Evolutionary conservation across 2,888 invertebrate genomes (phyloP).

Genomic region (Eupsilia transversa): DNA sequence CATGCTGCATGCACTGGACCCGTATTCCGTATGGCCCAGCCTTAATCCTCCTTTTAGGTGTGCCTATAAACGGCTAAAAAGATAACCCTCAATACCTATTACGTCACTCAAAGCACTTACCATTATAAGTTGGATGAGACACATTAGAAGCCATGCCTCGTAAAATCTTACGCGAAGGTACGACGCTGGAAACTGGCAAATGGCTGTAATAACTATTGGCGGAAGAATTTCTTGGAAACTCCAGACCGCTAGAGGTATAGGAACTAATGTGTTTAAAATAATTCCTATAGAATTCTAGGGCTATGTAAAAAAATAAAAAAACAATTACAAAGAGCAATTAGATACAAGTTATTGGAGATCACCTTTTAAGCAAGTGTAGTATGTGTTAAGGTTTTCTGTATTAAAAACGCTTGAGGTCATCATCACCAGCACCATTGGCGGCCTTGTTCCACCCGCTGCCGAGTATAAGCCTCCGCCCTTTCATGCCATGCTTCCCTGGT

Average conservation of each 20-base stretch:
- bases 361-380: no score
- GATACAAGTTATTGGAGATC: no score
- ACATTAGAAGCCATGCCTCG: conserved; percentile 37
- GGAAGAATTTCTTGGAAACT: conserved; percentile 28
- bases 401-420: background rate
- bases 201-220: conserved; percentile 52
- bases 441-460: background rate
- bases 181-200: conserved; percentile 15
- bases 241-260: conserved; percentile 3
- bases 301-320: no score
- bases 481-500: background rate
- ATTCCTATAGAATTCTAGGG: background rate
- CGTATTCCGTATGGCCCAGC: background rate
- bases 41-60: background rate
- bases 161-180: conserved; percentile 57
- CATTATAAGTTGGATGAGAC: conserved; percentile 38
- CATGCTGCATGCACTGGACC: background rate
- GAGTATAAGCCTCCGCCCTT: background rate
- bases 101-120: conserved; percentile 41
- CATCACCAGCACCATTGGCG: background rate
- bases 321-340: no score
- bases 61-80: background rate
- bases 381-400: background rate
- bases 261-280: conserved; percentile 30
- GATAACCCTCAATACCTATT: conserved; percentile 1